Percentiles rank a stretch among this genome's conserved stretches.
Conservation (phyloP, 37 sponge, comb jelly and placozoan genomes). For the Oopsacas minuta region DNA sequence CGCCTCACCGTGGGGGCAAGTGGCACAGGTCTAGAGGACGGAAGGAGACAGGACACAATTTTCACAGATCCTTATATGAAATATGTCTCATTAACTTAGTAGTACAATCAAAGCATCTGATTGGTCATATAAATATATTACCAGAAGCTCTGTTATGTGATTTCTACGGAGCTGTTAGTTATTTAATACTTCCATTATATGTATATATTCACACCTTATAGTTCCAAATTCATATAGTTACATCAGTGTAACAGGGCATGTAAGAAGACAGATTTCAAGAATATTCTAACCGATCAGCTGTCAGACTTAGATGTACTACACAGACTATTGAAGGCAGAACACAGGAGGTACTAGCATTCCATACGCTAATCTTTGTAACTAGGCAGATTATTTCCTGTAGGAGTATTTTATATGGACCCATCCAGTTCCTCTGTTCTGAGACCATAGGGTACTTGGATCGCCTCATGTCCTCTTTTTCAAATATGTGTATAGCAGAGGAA, state of each 20-base stretch:
- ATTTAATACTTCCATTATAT: background rate
- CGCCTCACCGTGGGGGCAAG: background rate
- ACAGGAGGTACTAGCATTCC: background rate
- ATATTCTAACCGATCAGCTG: background rate
- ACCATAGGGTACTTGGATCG: no score
- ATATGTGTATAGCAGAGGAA: no score
- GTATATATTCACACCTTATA: background rate
- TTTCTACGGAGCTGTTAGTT: conserved; percentile 9
- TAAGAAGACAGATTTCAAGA: background rate
- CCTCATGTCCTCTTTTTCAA: no score
- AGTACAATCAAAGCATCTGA: background rate
- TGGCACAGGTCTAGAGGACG: background rate
- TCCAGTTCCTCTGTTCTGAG: background rate
- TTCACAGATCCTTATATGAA: background rate
- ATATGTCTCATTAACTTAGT: background rate
- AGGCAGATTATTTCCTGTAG: no score
- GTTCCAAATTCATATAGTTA: background rate
- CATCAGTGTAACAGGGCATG: background rate
- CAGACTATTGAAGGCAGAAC: background rate
- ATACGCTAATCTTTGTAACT: no score
- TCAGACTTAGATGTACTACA: background rate
- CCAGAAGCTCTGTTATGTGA: background rate
- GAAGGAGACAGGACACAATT: background rate
- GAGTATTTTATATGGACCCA: background rate
- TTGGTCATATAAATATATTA: background rate